These are phyloP conservation scores for Columba janthina DNA, from an alignment of 2,113 vertebrate genomes.

Conservation along the genomic window DNA sequence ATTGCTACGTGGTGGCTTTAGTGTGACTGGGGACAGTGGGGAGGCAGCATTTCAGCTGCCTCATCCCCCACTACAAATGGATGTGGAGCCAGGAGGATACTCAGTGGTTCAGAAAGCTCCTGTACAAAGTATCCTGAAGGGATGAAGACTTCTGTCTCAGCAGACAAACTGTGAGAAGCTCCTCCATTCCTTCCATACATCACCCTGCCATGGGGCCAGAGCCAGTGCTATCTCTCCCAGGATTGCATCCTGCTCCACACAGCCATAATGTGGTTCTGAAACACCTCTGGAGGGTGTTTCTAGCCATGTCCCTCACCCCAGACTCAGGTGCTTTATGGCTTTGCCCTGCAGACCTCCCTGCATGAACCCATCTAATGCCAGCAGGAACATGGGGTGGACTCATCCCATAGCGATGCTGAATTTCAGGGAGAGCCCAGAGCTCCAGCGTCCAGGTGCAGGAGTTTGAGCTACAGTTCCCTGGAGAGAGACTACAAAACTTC, in stretches of 20 bases:
- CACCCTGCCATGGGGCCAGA: rapidly evolving
- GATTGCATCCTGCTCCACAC: not conserved
- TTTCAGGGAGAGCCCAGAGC: not conserved
- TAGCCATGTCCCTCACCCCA: not conserved
- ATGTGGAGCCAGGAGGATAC: not conserved
- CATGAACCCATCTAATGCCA: not conserved
- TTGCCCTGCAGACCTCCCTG: not conserved
- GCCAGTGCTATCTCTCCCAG: not conserved
- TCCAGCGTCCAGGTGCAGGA: not conserved
- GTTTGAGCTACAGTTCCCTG: not conserved
- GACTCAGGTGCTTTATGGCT: rapidly evolving
- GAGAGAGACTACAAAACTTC: not conserved
- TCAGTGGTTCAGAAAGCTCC: not conserved
- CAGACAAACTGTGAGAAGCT: not conserved
- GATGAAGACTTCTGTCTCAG: not conserved
- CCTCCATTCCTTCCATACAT: not conserved
- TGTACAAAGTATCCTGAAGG: not conserved
- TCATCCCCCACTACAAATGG: not conserved
- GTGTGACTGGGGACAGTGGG: not conserved
- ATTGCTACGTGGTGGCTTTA: not conserved
- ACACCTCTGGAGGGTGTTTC: not conserved
- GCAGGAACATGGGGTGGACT: not conserved
- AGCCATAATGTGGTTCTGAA: not conserved
- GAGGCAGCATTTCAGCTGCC: not conserved
- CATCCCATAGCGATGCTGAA: not conserved